Base-by-base conservation (phyloP, 64 coral and sea anemone genomes). In the Pachyseris speciosa region DNA sequence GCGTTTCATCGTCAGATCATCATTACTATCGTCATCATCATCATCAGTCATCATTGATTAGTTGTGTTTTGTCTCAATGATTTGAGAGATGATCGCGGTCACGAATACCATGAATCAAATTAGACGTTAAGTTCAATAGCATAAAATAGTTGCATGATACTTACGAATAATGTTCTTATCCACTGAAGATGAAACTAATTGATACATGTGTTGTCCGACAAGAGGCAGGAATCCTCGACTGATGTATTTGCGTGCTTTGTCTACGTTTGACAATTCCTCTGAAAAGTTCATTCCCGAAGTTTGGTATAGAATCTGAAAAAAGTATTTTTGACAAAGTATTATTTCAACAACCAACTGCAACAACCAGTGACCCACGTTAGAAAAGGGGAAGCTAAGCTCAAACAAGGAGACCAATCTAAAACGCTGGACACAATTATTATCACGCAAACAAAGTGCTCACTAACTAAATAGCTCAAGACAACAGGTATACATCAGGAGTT, bases 151-250 rank as follows among this genome's bases (percentile, higher is more conserved):
- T 1, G 2, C 51, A 3, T 37, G 6, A 83, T 37, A 47, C 57
- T 57, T 41, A 86, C 84, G 26, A 9, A 50, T 50, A 19, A 86
- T 69, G 0, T 69, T 34, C n/a, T 49, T 45, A 36, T 69, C 43
- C 24, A 86, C 20, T 5, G 63, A 43, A 52, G 42, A 44, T 50
- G 40, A 34, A 28, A 33, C 25, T 31, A 86, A 40, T 34, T 69
- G 27, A 28, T 86, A 86, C 63, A 86, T 69, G 32, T 86, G 39
- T 70, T 50, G 64, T 50, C 83, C 83, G 3, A 45, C 69, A 8
- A 86, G 38, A 68, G 83, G 83, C 1, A 86, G 63, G 12, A 86
- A 69, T 86, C 83, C 83, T 69, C 83, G 27, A 34, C 63, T 51
- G 5, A 45, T 66, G 48, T 33, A 86, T 69, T 36, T 86, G 19